Conservation (phyloP, 2,797 vertebrate genomes). For the Malacoctenus gilli region DNA sequence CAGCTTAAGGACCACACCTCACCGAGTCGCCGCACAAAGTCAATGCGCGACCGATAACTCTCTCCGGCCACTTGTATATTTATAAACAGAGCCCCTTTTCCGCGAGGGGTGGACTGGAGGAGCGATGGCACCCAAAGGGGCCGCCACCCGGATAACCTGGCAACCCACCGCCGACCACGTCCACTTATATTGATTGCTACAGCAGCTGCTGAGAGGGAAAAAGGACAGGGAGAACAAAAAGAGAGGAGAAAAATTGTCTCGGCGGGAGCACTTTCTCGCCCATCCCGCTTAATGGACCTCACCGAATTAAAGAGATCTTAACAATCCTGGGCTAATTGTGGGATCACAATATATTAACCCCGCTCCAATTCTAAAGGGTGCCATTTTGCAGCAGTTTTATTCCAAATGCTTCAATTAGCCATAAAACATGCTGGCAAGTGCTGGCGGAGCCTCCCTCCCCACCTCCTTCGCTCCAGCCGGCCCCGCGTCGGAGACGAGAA, state of each 20-base stretch:
- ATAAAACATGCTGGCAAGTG: constrained; percentile 81
- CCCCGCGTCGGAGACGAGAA: constrained; percentile 60
- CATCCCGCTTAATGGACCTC: constrained; percentile 87
- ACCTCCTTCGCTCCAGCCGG: constrained; percentile 37
- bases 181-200: constrained; percentile 73
- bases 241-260: constrained; percentile 71
- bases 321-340: constrained; percentile 87
- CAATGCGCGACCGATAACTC: constrained; percentile 42
- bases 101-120: constrained; percentile 43
- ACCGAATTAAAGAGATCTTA: constrained; percentile 89
- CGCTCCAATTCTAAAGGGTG: constrained; percentile 82
- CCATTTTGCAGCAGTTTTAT: constrained; percentile 82
- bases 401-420: constrained; percentile 86
- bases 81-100: constrained; percentile 46
- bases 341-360: constrained; percentile 89
- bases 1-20: constrained; percentile 42
- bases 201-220: constrained; percentile 67
- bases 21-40: constrained; percentile 43
- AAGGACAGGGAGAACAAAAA: constrained; percentile 63
- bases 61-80: constrained; percentile 44
- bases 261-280: constrained; percentile 70
- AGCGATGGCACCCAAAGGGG: constrained; percentile 51
- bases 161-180: constrained; percentile 59
- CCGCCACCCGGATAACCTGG: constrained; percentile 55
- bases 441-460: constrained; percentile 58